A percentile compares a stretch with the other conserved stretches of the same genome.
Evolutionary conservation across 2,113 vertebrate species (phyloP).

Genomic region (Myiagra hebetior): DNA sequence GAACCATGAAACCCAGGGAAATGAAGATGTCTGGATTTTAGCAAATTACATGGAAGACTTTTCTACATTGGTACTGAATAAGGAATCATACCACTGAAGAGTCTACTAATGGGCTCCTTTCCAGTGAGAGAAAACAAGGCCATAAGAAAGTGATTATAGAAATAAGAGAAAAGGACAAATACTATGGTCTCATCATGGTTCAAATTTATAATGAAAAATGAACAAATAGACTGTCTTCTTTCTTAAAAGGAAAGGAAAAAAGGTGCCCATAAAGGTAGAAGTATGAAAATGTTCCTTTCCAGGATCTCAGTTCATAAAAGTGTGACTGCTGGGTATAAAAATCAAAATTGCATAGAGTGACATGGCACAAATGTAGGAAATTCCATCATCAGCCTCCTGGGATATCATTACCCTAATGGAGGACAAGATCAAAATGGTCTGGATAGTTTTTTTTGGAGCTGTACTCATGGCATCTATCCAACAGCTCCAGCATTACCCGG

Average conservation of each 20-base stretch:
- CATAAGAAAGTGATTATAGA: neutral
- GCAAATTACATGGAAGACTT: neutral
- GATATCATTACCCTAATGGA: neutral
- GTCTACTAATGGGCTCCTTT: neutral
- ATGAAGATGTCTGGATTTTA: neutral
- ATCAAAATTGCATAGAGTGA: neutral
- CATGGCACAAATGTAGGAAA: neutral
- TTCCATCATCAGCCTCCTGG: neutral
- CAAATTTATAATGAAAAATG: neutral
- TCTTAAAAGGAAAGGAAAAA: neutral
- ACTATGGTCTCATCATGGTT: neutral
- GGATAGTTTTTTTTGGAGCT: neutral
- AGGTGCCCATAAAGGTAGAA: neutral
- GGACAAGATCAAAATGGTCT: neutral
- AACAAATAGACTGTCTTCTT: neutral
- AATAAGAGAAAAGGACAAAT: neutral
- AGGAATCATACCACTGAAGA: neutral
- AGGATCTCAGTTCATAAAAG: neutral
- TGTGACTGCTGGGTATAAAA: neutral
- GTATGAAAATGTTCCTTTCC: neutral
- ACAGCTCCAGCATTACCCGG: neutral
- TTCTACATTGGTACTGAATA: neutral
- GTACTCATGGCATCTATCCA: neutral
- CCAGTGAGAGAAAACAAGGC: neutral
- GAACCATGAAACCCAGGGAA: neutral